These are phyloP conservation scores for Poeciliopsis prolifica DNA, from an alignment of 2,113 vertebrate genomes.

Conservation along the genomic window DNA sequence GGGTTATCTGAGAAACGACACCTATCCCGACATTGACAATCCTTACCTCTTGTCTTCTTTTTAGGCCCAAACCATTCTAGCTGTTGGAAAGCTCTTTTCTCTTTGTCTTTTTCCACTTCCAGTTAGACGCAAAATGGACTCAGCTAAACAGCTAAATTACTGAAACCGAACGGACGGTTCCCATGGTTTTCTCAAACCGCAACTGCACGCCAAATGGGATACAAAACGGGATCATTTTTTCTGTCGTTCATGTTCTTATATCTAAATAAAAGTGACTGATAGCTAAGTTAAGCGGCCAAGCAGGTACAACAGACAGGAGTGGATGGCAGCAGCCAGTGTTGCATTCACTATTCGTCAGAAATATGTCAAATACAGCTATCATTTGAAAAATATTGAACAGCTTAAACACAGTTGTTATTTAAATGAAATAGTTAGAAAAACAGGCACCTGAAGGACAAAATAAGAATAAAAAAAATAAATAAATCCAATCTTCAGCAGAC, in stretches of 20 bases:
- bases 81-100: slow-evolving; percentile 81
- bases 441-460: not conserved
- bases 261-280: slow-evolving; percentile 55
- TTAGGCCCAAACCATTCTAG: slow-evolving; percentile 86
- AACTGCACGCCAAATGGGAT: slow-evolving; percentile 31
- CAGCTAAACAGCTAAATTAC: slow-evolving; percentile 62
- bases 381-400: no score
- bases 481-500: no score
- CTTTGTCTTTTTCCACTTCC: slow-evolving; percentile 84
- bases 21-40: slow-evolving; percentile 3
- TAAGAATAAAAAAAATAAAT: no score
- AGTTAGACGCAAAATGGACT: slow-evolving; percentile 77
- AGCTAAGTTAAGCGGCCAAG: slow-evolving; percentile 73
- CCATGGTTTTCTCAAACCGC: slow-evolving; percentile 42
- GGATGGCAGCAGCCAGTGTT: slow-evolving; percentile 53
- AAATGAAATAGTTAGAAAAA: not conserved
- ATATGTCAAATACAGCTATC: not conserved
- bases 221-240: slow-evolving; percentile 53
- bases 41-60: slow-evolving; percentile 84
- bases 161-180: slow-evolving; percentile 33
- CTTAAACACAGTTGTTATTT: not conserved
- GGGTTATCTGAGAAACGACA: not conserved
- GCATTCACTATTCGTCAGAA: slow-evolving; percentile 35
- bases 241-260: slow-evolving; percentile 55
- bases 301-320: slow-evolving; percentile 73